Base-by-base conservation (phyloP, 1,140 invertebrate species). In the Heterodera carotae region DNA sequence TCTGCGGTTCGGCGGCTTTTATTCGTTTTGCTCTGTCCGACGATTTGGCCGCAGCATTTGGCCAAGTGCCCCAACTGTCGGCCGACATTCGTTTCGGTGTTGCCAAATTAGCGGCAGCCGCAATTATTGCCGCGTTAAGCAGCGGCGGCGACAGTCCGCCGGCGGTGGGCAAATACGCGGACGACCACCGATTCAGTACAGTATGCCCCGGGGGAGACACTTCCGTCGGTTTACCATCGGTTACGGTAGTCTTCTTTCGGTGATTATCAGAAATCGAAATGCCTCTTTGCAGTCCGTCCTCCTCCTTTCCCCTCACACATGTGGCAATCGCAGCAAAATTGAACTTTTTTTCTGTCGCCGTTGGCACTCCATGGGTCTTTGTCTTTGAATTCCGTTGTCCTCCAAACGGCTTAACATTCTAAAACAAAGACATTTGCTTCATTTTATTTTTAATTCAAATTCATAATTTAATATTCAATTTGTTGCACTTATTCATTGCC, bases 311-410 rank as follows among this genome's bases (percentile, higher is more conserved):
- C 12, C 15, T 36, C 53, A 76, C 31, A 56, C 75, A 76, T 12
- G 75, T 71, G 27, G 75, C 66, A 22, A 76, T 76, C 12, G 64
- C 66, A 18, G 75, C 48, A 12, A 76, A 76, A 25, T 76, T 64
- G 36, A 76, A 76, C 36, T 76, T 76, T 43, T 69, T 76, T n/a
- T 66, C 62, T 34, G 62, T 29, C 29, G 12, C 48, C 48, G 22
- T 66, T 66, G 62, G 62, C 1, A 31, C 5, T 25, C 25, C 31
- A 12, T 7, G 62, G 8, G 8, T 7, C 22, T 29, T 4, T 66
- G n/a, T n/a, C n/a, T 12, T 66, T 25, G 10, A 15, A 29, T 8
- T 31, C 29, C 62, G 62, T 31, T 29, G 27, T 12, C 62, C 62
- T 66, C 62, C 62, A 18, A 62, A 15, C 22, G n/a, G 60, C 7